Evolutionary conservation across 2,113 vertebrate species (phyloP), one percentile per base, ranked within the genome.

Genomic region (Narcine bancroftii): DNA sequence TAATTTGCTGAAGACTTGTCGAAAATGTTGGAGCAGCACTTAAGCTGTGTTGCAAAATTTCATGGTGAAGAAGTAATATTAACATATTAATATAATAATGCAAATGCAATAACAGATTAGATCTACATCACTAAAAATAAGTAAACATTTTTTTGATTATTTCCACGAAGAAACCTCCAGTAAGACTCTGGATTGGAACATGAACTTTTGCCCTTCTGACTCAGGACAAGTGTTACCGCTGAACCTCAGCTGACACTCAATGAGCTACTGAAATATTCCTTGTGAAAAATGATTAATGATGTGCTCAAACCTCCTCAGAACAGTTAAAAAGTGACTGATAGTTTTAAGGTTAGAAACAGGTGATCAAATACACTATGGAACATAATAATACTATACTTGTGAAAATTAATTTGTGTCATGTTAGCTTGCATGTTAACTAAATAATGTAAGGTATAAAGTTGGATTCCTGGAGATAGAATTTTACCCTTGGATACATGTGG

Each of bases 321-420:
- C 33, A n/a, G 53, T 85, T 53, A 60, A 85, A 33, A 85, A n/a
- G 81, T 56, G 47, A 56, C 33, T 33, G 50, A 56, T 29, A 7
- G n/a, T 19, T 87, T 56, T 87, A 60, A 56, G 83, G 56, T 36
- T 87, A 60, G 56, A 87, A 60, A 60, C 83, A 87, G 50, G n/a
- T 56, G 83, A 60, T 87, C 83, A 87, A 87, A 87, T 60, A 36
- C 53, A 36, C 13, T 36, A 5, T 19, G 15, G n/a, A 36, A 36
- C 21, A 24, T 39, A 24, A 77, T 45, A 10, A 6, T 60, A 39
- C 19, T 65, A 13, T 65, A n/a, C 85, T 89, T 17, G 1, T 89
- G 50, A 19, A 21, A 87, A 56, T 65, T 89, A 3, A 89, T 65
- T 13, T 60, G 56, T 89, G 21, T 7, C 11, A 39, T 63, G n/a